Conservation (phyloP, 2,888 invertebrate species). For the Trissonchulus sp. region DNA sequence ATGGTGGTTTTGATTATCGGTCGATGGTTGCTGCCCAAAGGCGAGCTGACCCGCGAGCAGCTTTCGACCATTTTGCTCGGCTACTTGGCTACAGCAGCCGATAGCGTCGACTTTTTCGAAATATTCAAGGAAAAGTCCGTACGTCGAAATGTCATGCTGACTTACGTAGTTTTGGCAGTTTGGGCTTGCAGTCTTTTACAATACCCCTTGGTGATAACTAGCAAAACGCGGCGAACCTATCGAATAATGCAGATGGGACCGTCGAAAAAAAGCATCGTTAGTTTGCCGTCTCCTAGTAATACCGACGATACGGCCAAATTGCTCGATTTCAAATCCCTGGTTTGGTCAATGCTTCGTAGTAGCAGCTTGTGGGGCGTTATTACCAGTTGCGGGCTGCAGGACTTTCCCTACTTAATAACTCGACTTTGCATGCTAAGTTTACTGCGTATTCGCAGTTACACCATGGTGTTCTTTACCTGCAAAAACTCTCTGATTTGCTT, state of each 20-base stretch:
- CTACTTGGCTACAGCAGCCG: conserved; percentile 72
- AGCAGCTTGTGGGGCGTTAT: conserved; percentile 57
- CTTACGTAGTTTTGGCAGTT: conserved; percentile 75
- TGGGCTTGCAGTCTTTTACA: conserved; percentile 89
- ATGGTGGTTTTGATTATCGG: conserved; percentile 83
- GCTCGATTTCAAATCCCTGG: background rate
- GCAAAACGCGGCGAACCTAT: conserved; percentile 58
- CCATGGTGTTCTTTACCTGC: conserved; percentile 92
- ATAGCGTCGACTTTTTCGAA: conserved; percentile 93
- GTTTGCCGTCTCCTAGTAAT: background rate
- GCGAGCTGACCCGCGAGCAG: conserved; percentile 83
- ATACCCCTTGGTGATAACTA: conserved; percentile 86
- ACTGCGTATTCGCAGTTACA: conserved; percentile 81
- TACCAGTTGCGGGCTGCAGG: conserved; percentile 55
- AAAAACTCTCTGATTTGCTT: conserved; percentile 81
- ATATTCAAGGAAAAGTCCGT: conserved; percentile 77
- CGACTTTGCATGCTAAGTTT: conserved; percentile 73
- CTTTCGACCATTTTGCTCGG: conserved; percentile 81
- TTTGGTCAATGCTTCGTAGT: conserved; percentile 52
- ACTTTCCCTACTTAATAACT: conserved; percentile 55
- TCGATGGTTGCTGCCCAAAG: conserved; percentile 76
- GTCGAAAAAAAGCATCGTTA: too few relatives aligned
- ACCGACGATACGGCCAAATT: background rate
- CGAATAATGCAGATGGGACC: background rate
- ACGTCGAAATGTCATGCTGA: conserved; percentile 69